These are phyloP conservation scores for Laticauda laticaudata DNA, from an alignment of 2,113 vertebrate species.

Conservation along the genomic window DNA sequence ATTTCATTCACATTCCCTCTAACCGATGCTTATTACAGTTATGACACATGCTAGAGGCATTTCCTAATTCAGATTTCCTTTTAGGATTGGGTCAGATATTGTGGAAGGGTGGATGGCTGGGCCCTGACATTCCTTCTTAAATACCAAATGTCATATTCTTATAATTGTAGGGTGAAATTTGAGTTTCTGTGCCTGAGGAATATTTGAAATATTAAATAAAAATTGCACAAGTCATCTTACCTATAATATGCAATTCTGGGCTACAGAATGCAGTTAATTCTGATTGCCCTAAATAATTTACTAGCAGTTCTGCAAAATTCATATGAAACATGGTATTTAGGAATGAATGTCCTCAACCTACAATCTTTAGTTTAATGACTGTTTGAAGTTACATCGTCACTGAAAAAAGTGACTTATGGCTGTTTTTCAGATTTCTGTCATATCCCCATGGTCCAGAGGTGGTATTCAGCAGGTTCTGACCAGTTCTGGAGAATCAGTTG, in stretches of 20 bases:
- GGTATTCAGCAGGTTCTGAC: too few species aligned
- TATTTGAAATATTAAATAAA: neutral
- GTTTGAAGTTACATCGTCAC: neutral
- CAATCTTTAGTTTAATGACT: neutral
- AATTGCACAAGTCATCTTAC: neutral
- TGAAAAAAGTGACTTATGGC: neutral
- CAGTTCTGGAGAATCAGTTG: too few species aligned
- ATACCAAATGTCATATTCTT: neutral
- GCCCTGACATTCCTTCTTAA: neutral
- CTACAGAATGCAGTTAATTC: neutral
- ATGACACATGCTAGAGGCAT: neutral
- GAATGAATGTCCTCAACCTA: too few species aligned
- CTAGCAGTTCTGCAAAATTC: neutral
- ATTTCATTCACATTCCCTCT: neutral
- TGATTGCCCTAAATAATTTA: neutral
- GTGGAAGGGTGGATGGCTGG: neutral
- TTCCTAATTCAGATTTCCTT: neutral
- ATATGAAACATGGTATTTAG: too few species aligned
- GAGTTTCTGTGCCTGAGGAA: neutral
- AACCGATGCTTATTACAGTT: neutral
- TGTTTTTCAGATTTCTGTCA: neutral
- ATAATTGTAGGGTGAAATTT: neutral
- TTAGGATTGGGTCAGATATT: neutral
- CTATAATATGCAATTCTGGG: neutral
- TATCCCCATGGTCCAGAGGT: neutral